A percentile compares a stretch with the other conserved stretches of the same genome.
Conservation (phyloP, 1,140 invertebrate species). For the Oppia nitens region DNA sequence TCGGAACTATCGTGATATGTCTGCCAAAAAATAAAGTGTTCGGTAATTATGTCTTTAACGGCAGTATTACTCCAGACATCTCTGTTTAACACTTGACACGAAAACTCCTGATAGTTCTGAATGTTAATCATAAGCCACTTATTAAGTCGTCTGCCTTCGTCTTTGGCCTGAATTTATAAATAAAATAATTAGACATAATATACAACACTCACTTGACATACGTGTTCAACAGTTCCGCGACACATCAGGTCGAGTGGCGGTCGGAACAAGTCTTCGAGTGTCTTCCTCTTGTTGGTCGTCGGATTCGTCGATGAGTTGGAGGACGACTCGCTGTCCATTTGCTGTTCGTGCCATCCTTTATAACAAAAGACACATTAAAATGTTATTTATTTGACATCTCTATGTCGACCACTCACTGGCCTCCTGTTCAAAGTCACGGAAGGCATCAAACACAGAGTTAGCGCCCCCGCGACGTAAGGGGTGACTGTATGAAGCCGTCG, state of each 20-base stretch:
- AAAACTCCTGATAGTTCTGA: conserved; percentile 54
- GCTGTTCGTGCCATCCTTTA: conserved; percentile 34
- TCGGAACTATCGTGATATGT: conserved; percentile 48
- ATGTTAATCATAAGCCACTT: conserved; percentile 61
- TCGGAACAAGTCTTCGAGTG: conserved; percentile 53
- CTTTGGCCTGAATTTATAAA: conserved; percentile 35
- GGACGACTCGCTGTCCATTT: conserved; percentile 26
- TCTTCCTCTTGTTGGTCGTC: conserved; percentile 30
- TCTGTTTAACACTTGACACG: conserved; percentile 51
- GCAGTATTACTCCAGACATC: conserved; percentile 54
- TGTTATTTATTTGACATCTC: conserved; percentile 6
- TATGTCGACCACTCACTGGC: conserved; percentile 31
- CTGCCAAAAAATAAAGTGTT: conserved; percentile 65
- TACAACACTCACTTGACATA: conserved; percentile 19
- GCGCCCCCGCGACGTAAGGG: conserved; percentile 15
- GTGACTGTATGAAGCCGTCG: conserved; percentile 12
- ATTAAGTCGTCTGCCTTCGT: conserved; percentile 39
- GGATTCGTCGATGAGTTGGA: conserved; percentile 15
- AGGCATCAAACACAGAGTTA: conserved; percentile 44
- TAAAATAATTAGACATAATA: conserved; percentile 12
- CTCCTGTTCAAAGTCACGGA: conserved; percentile 46
- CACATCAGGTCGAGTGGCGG: conserved; percentile 53
- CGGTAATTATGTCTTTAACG: conserved; percentile 44
- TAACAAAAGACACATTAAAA: conserved; percentile 14
- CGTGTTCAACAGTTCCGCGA: conserved; percentile 42